Evolutionary conservation across 2,113 vertebrate genomes (phyloP).

Genomic region (Varanus salvator): DNA sequence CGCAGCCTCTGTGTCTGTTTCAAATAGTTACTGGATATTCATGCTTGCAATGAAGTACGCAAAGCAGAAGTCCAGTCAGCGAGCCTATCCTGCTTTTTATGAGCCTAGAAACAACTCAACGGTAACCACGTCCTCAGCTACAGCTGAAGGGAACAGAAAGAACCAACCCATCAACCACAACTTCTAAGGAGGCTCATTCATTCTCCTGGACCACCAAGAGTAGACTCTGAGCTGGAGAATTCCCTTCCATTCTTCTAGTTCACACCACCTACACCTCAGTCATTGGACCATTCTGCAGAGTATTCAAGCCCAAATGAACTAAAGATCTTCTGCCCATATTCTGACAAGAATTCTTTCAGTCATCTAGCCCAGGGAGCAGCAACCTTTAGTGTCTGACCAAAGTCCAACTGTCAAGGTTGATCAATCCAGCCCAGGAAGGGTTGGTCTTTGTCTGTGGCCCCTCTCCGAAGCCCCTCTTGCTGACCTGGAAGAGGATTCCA

Average conservation of each 20-base stretch:
- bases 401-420: too few relatives aligned
- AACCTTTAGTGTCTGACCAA: too few relatives aligned
- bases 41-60: not conserved
- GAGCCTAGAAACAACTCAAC: not conserved
- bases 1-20: not conserved
- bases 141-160: not conserved
- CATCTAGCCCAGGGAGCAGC: too few relatives aligned
- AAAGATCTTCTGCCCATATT: too few relatives aligned
- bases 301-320: too few relatives aligned
- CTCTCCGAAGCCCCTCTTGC: too few relatives aligned
- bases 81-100: not conserved
- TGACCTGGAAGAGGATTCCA: too few relatives aligned
- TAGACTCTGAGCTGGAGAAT: not conserved
- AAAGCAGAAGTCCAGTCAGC: not conserved
- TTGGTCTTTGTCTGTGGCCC: too few relatives aligned
- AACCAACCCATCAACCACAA: not conserved
- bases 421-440: too few relatives aligned
- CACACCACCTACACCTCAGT: not conserved
- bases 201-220: not conserved
- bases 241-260: not conserved
- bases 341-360: too few relatives aligned
- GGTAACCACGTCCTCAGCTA: not conserved
- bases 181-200: not conserved
- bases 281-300: not conserved
- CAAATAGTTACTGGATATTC: conserved; percentile 1